phyloP scores from a whole-genome alignment of 2,888 invertebrate species.

The Leptinotarsa rubiginosa region DNA sequence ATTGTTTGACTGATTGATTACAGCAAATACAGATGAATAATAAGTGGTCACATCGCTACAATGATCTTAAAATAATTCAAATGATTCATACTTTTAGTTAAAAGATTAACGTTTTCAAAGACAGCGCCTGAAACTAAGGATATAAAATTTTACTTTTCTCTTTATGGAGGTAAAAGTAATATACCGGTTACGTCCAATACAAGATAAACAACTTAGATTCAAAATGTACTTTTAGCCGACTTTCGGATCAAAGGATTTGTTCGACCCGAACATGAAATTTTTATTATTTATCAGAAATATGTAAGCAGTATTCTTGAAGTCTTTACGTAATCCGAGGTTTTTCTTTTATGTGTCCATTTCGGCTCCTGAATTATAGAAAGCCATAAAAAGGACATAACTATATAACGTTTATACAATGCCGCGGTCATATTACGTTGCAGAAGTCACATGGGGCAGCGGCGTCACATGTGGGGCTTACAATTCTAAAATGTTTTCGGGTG shows the following conservation, averaged over 20 bases:
- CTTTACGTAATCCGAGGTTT: not conserved
- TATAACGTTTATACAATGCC: not conserved
- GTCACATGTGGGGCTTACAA: not conserved
- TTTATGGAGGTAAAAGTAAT: too few relatives aligned
- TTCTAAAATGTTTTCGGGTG: too few relatives aligned
- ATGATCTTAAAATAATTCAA: too few relatives aligned
- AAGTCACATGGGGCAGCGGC: not conserved
- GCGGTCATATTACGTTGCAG: slow-evolving; percentile 9
- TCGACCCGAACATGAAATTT: not conserved
- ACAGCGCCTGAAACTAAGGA: too few relatives aligned
- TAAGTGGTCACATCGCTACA: too few relatives aligned
- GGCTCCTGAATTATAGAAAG: not conserved
- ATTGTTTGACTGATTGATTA: too few relatives aligned
- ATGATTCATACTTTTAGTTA: too few relatives aligned
- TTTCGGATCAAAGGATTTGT: not conserved
- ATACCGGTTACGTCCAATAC: not conserved
- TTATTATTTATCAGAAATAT: not conserved
- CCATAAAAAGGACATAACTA: not conserved
- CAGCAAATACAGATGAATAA: too few relatives aligned
- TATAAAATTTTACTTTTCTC: too few relatives aligned
- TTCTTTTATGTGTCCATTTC: not conserved
- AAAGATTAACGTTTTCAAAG: too few relatives aligned
- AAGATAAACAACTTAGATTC: not conserved
- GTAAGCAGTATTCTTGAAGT: not conserved
- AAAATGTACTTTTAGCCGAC: not conserved